phyloP scores from a whole-genome alignment of 2,888 invertebrate species.

The Flexamia atlantica region DNA sequence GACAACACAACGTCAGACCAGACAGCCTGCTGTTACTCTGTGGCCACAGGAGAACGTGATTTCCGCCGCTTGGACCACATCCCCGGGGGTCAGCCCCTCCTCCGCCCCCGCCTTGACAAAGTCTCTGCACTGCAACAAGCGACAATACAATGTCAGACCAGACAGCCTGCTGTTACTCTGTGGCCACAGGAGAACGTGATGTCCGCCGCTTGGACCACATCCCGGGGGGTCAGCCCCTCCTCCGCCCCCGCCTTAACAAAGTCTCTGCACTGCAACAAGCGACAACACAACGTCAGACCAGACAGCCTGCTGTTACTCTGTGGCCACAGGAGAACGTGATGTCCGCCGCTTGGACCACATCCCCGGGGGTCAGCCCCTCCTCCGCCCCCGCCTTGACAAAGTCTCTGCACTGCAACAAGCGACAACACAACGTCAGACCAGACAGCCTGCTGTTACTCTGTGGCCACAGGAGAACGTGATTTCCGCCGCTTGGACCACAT shows the following conservation, averaged over 20 bases:
- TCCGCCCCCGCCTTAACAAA: slow-evolving; percentile 93
- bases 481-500: slow-evolving; percentile 94
- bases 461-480: slow-evolving; percentile 94
- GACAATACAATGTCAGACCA: background rate
- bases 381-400: slow-evolving; percentile 93
- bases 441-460: too few species aligned
- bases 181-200: slow-evolving; percentile 94
- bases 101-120: slow-evolving; percentile 93
- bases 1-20: background rate
- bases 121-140: slow-evolving; percentile 83
- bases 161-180: too few species aligned
- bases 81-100: slow-evolving; percentile 92
- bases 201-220: slow-evolving; percentile 94
- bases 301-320: too few species aligned
- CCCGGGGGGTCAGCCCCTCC: slow-evolving; percentile 92
- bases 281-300: background rate
- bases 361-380: slow-evolving; percentile 92
- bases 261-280: slow-evolving; percentile 83
- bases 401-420: slow-evolving; percentile 83
- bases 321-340: slow-evolving; percentile 94
- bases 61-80: slow-evolving; percentile 94
- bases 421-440: background rate
- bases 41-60: slow-evolving; percentile 94
- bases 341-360: slow-evolving; percentile 94
- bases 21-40: too few species aligned